These are phyloP conservation scores for Anodontia alba DNA, from an alignment of 2,888 invertebrate species.

Conservation along the genomic window DNA sequence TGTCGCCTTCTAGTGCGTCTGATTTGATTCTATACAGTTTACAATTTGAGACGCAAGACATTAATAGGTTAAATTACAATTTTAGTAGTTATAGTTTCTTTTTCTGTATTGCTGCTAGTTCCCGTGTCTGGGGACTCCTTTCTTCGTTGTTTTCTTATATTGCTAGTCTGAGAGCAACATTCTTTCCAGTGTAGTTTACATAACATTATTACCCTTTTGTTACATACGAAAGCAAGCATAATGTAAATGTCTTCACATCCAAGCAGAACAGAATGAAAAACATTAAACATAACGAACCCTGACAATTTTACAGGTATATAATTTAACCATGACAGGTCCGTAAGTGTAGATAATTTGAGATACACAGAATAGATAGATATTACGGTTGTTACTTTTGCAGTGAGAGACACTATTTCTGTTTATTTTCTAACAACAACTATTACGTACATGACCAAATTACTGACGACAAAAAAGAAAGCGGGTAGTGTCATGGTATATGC, in stretches of 20 bases:
- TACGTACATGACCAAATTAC: background rate
- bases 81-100: too few species aligned
- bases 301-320: background rate
- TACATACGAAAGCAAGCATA: conserved; percentile 5
- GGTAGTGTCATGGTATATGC: conserved; percentile 7
- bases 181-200: too few species aligned
- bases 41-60: too few species aligned
- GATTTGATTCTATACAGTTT: too few species aligned
- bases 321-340: background rate
- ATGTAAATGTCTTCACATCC: background rate
- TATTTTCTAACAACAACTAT: background rate
- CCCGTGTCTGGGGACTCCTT: too few species aligned
- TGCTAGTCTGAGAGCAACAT: too few species aligned
- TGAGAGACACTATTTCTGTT: background rate
- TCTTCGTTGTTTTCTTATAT: too few species aligned
- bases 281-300: background rate
- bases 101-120: too few species aligned
- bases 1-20: too few species aligned
- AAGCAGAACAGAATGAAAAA: background rate
- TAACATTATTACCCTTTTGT: background rate
- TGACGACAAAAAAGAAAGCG: background rate
- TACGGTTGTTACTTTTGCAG: background rate
- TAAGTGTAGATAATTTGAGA: conserved; percentile 5
- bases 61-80: too few species aligned
- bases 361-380: background rate